A percentile compares a stretch with the other conserved stretches of the same genome.
Conservation (phyloP, 2,888 invertebrate genomes). For the Lasioglossum villosulum region DNA sequence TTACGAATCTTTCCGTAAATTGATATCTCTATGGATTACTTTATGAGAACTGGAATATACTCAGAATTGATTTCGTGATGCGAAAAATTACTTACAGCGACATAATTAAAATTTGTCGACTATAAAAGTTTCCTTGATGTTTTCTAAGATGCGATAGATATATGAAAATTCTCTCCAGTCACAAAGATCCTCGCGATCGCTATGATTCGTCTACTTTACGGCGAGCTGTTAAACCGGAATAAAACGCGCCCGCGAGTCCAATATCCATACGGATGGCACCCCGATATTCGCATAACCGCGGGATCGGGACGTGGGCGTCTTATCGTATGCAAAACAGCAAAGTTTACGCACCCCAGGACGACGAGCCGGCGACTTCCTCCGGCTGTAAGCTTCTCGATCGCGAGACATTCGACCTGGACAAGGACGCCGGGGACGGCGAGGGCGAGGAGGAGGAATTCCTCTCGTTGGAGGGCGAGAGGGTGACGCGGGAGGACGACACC, state of each 20-base stretch:
- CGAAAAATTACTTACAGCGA: neutral
- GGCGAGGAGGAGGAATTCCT: conserved; percentile 76
- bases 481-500: conserved; percentile 69
- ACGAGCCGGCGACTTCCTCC: conserved; percentile 85
- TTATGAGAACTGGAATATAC: neutral
- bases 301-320: neutral
- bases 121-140: neutral
- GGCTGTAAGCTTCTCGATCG: conserved; percentile 85
- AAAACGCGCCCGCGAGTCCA: neutral
- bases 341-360: conserved; percentile 77
- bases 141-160: neutral
- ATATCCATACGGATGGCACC: neutral
- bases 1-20: neutral
- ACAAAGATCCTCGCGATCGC: neutral
- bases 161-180: neutral
- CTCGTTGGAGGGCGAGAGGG: conserved; percentile 68
- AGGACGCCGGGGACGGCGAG: conserved; percentile 75
- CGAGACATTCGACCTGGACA: conserved; percentile 86
- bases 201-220: neutral
- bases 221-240: neutral
- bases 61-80: neutral
- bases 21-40: neutral
- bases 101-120: neutral
- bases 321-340: conserved; percentile 20
- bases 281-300: neutral